Percentiles rank a stretch among this genome's conserved stretches.
These are phyloP conservation scores for Capra hircus DNA, from an alignment of 2,113 vertebrate species.

Conservation along the genomic window DNA sequence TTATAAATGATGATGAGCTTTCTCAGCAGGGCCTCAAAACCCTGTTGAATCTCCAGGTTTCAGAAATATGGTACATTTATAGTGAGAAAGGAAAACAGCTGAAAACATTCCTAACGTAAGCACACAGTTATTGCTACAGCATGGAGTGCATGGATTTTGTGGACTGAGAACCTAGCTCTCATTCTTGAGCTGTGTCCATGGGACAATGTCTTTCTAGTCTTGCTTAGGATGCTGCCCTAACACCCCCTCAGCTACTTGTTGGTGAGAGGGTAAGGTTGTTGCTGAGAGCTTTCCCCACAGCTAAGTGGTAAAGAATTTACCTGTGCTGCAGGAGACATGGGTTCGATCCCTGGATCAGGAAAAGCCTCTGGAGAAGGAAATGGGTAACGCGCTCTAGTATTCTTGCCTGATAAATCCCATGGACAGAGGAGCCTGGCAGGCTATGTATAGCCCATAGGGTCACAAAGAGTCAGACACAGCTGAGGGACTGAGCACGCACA, in stretches of 20 bases:
- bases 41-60: not conserved
- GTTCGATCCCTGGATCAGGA: not conserved
- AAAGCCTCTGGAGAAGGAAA: not conserved
- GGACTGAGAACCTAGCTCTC: not conserved
- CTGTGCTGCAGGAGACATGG: not conserved
- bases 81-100: not conserved
- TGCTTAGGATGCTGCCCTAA: not conserved
- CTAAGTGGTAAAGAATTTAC: not conserved
- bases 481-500: not conserved
- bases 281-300: not conserved
- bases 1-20: not conserved
- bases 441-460: not conserved
- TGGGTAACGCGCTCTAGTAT: fast-evolving
- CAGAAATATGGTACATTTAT: not conserved
- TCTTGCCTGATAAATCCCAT: not conserved
- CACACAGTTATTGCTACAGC: not conserved
- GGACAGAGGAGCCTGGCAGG: not conserved
- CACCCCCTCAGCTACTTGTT: not conserved
- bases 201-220: not conserved
- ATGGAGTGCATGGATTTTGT: not conserved
- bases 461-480: not conserved
- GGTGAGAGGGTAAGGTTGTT: not conserved
- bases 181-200: not conserved
- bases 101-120: not conserved
- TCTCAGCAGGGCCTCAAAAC: not conserved